Percentiles rank a stretch among this genome's conserved stretches.
Conservation (phyloP, 2,113 vertebrate genomes). For the Carassius auratus region DNA sequence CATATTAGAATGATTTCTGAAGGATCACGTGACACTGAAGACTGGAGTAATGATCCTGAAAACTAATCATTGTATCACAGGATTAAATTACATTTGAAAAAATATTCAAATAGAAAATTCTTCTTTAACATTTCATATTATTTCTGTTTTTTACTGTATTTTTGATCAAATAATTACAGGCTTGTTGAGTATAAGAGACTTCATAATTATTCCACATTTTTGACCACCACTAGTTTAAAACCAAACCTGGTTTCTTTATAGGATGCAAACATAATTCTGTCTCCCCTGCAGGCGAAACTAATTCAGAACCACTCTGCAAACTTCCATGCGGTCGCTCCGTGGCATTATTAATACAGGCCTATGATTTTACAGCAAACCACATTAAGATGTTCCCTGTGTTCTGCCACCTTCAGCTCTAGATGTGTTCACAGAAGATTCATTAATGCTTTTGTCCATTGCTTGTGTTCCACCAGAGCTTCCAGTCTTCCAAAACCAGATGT, state of each 20-base stretch:
- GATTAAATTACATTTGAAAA: not conserved
- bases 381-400: not conserved
- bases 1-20: not conserved
- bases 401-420: not conserved
- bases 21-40: not conserved
- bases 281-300: not conserved
- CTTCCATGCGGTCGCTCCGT: not conserved
- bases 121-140: not conserved
- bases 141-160: not conserved
- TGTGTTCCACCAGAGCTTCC: slow-evolving; percentile 74
- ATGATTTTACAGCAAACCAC: not conserved
- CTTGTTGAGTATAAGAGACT: not conserved
- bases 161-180: not conserved
- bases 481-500: slow-evolving; percentile 79
- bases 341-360: slow-evolving; percentile 14
- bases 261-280: not conserved
- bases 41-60: not conserved
- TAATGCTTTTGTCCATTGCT: slow-evolving; percentile 27
- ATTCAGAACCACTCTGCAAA: not conserved
- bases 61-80: not conserved
- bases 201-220: not conserved
- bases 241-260: not conserved
- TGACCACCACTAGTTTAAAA: not conserved
- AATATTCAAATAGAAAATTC: not conserved
- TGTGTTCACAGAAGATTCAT: slow-evolving; percentile 3